Conservation (phyloP, 2,888 invertebrate species). For the Galerucella calmariensis region DNA sequence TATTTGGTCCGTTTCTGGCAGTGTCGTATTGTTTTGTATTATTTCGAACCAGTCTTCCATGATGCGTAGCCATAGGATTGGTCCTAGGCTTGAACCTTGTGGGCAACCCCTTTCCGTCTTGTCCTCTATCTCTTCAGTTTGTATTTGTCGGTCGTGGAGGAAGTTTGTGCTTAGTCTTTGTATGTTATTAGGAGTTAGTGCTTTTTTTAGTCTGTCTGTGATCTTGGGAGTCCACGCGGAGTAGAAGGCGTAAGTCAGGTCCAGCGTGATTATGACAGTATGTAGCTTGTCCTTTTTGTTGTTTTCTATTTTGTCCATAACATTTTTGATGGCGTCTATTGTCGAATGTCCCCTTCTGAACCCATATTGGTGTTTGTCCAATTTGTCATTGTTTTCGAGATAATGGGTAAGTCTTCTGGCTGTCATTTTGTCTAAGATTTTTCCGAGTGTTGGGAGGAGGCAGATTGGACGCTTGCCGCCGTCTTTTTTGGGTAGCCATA, state of each 20-base stretch:
- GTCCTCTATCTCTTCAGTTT: conserved; percentile 23
- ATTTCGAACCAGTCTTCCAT: conserved; percentile 18
- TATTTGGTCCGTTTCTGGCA: background rate
- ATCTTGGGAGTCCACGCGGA: conserved; percentile 33
- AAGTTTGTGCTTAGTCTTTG: background rate
- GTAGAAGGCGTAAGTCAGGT: no score
- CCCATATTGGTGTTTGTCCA: conserved; percentile 36
- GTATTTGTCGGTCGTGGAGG: conserved; percentile 36
- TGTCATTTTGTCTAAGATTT: conserved; percentile 52
- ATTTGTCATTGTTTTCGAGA: conserved; percentile 40
- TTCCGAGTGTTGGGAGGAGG: conserved; percentile 43
- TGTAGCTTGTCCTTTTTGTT: no score
- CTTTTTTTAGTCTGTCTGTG: background rate
- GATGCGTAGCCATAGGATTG: conserved; percentile 16
- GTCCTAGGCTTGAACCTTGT: conserved; percentile 40
- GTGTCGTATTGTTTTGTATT: conserved; percentile 47
- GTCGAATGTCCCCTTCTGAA: no score
- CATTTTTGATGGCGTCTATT: no score
- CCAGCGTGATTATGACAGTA: no score
- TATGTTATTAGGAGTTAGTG: conserved; percentile 28
- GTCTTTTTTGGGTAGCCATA: conserved; percentile 46
- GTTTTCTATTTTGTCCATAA: no score
- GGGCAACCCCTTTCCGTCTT: conserved; percentile 43
- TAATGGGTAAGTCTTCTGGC: conserved; percentile 45
- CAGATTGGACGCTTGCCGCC: conserved; percentile 41